These are phyloP conservation scores for Petroica traversi DNA, from an alignment of 2,113 vertebrate species.

Conservation along the genomic window DNA sequence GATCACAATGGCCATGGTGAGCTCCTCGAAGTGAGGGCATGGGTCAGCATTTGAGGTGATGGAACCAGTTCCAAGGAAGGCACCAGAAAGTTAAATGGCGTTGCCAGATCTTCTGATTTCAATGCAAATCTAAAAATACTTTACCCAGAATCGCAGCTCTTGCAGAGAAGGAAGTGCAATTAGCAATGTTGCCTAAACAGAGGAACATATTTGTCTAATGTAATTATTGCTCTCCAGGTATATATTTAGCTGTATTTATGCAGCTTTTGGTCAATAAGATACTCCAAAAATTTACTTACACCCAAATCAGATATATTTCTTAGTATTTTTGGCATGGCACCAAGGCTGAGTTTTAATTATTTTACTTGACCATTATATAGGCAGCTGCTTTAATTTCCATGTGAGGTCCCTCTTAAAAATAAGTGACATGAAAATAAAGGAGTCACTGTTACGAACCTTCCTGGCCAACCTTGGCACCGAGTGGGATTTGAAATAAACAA, in stretches of 20 bases:
- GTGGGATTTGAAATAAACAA: not conserved
- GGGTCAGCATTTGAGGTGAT: not conserved
- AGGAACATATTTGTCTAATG: not conserved
- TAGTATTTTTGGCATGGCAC: not conserved
- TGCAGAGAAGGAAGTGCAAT: not conserved
- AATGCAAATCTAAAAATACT: not conserved
- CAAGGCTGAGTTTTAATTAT: not conserved
- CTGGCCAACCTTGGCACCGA: not conserved
- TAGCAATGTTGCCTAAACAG: not conserved
- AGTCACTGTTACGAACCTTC: not conserved
- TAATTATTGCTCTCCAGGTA: not conserved
- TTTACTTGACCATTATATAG: not conserved
- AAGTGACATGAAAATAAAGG: not conserved
- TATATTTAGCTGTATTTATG: not conserved
- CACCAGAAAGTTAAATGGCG: not conserved
- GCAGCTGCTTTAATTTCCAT: not conserved
- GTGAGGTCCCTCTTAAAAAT: not conserved
- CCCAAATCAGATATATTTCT: not conserved
- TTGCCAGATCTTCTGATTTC: not conserved
- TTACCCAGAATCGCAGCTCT: not conserved
- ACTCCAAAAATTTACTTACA: not conserved
- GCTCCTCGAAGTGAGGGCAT: not conserved
- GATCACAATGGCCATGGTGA: not conserved
- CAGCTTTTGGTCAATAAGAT: not conserved
- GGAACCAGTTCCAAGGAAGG: not conserved